Percentiles rank a stretch among this genome's conserved stretches.
Conservation (phyloP, 2,113 vertebrate species). For the Antidorcas marsupialis region DNA sequence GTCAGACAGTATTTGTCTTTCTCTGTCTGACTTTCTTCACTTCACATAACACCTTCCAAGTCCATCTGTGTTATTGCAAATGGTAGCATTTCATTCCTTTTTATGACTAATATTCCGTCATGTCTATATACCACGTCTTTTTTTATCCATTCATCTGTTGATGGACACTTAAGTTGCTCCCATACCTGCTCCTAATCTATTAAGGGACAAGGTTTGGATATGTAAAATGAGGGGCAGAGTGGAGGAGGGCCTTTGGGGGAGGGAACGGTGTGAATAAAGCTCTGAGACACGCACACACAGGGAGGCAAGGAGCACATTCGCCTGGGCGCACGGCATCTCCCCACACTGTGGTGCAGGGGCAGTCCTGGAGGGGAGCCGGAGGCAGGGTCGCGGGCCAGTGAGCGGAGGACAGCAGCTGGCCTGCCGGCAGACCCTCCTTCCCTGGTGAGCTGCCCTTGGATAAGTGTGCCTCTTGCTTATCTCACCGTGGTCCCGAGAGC, state of each 20-base stretch:
- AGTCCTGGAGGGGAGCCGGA: neutral
- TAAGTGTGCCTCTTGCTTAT: neutral
- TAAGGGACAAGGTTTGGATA: neutral
- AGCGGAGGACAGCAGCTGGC: neutral
- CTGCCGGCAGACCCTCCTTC: neutral
- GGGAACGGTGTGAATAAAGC: neutral
- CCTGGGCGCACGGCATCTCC: neutral
- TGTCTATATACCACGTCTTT: neutral
- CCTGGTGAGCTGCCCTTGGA: neutral
- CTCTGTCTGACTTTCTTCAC: neutral
- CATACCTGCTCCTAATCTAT: neutral
- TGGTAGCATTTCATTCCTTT: neutral
- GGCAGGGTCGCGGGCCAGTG: neutral
- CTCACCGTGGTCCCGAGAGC: neutral
- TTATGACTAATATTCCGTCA: neutral
- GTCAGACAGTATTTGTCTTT: neutral
- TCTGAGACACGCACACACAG: rapidly evolving
- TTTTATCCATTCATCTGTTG: neutral
- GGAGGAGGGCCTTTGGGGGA: neutral
- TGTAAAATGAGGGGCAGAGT: neutral
- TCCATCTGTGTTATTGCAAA: neutral
- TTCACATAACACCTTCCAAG: neutral
- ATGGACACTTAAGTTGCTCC: neutral
- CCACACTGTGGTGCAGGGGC: too few species aligned
- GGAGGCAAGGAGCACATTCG: rapidly evolving